These are phyloP conservation scores for Catostomus latipinnis DNA, from an alignment of 2,797 vertebrate genomes.

Conservation along the genomic window DNA sequence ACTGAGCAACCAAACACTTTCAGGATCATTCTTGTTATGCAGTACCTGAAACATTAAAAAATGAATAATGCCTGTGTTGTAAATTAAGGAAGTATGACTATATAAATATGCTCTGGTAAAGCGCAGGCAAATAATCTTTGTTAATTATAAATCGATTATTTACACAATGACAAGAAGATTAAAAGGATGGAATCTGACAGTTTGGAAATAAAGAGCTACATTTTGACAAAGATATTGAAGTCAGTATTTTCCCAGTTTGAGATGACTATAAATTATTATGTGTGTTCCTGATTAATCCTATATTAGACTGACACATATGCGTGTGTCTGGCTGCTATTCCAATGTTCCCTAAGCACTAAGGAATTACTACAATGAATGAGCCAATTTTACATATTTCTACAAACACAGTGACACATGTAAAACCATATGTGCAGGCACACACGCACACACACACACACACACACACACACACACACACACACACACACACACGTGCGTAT, in stretches of 20 bases:
- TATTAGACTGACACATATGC: not conserved
- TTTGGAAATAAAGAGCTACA: not conserved
- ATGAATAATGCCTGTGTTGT: too few relatives aligned
- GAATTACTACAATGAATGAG: constrained; percentile 24
- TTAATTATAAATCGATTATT: too few relatives aligned
- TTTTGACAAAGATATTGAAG: not conserved
- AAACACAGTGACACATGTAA: constrained; percentile 19
- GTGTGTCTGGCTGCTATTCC: constrained; percentile 2
- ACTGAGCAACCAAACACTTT: constrained; percentile 1
- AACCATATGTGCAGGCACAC: constrained; percentile 26
- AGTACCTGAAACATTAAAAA: too few relatives aligned
- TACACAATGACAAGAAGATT: too few relatives aligned
- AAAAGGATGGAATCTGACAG: not conserved
- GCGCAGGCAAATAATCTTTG: too few relatives aligned
- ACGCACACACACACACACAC: constrained; percentile 16
- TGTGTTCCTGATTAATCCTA: not conserved
- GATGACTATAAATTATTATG: constrained; percentile 6
- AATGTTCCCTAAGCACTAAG: constrained; percentile 14
- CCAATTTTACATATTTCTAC: constrained; percentile 36
- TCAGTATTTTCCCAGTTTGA: not conserved
- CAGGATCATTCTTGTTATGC: too few relatives aligned
- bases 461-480: too few relatives aligned
- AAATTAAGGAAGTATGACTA: too few relatives aligned
- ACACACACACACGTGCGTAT: not conserved
- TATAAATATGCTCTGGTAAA: too few relatives aligned